A percentile compares a stretch with the other conserved stretches of the same genome.
Conservation (phyloP, 2,888 invertebrate genomes). For the Sycophila texana region DNA sequence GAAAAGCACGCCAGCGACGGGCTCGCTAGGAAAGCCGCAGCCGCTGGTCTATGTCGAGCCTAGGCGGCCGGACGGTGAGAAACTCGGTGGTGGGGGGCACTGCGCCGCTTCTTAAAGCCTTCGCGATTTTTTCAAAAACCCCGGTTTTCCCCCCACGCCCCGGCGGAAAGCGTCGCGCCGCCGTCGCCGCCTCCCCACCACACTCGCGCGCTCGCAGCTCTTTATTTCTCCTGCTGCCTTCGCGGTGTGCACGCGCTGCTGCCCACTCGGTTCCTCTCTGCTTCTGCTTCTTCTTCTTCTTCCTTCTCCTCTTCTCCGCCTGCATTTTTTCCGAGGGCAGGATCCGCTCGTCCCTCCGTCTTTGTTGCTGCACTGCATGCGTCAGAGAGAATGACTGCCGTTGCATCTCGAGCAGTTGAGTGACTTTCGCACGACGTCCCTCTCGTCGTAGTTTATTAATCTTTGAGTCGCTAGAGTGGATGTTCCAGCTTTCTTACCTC, state of each 20-base stretch:
- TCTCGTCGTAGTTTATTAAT: no score
- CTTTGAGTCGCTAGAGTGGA: no score
- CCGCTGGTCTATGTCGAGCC: constrained; percentile 71
- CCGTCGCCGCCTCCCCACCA: constrained; percentile 6
- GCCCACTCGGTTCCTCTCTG: constrained; percentile 27
- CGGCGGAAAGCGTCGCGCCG: constrained; percentile 30
- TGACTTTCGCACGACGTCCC: no score
- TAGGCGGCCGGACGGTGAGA: constrained; percentile 68
- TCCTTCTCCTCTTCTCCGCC: constrained; percentile 24
- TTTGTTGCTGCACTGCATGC: constrained; percentile 29
- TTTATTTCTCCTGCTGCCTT: no score
- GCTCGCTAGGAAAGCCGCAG: constrained; percentile 58
- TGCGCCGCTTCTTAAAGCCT: constrained; percentile 75
- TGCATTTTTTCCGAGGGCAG: background rate
- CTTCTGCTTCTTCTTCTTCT: background rate
- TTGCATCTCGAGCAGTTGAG: background rate
- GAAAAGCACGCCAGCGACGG: constrained; percentile 16
- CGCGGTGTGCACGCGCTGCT: no score
- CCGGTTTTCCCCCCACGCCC: constrained; percentile 61
- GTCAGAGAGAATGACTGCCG: background rate
- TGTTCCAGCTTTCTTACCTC: no score
- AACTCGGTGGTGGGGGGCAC: constrained; percentile 73
- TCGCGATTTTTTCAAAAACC: constrained; percentile 74
- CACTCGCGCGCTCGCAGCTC: constrained; percentile 27
- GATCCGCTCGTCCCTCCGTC: constrained; percentile 35